Percentiles rank a stretch among this genome's conserved stretches.
phyloP scores from a whole-genome alignment of 2,797 vertebrate species.

The Dendrocincla fuliginosa region DNA sequence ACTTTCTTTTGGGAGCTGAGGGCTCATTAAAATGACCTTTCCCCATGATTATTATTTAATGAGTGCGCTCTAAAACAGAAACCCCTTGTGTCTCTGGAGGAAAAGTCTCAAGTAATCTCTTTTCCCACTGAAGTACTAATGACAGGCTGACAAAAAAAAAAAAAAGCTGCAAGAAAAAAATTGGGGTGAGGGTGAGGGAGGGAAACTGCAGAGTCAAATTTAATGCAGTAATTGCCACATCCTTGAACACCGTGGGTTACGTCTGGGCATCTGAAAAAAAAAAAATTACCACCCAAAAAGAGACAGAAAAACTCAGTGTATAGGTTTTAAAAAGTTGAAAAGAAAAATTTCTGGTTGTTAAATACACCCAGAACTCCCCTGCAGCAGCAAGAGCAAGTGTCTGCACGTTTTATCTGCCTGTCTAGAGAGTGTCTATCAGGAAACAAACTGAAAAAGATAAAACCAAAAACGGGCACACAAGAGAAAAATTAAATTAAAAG shows the following conservation, averaged over 20 bases:
- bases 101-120: constrained; percentile 38
- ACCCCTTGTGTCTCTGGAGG: constrained; percentile 19
- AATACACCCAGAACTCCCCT: not conserved
- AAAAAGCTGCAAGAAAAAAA: constrained; percentile 24
- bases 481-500: not conserved
- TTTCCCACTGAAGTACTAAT: constrained; percentile 58
- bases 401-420: not conserved
- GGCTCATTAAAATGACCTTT: constrained; percentile 67
- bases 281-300: not conserved
- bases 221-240: constrained; percentile 43
- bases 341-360: not conserved
- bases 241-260: not conserved
- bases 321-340: not conserved
- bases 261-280: not conserved
- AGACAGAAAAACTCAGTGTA: not conserved
- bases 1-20: constrained; percentile 43
- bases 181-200: not conserved
- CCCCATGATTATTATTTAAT: constrained; percentile 68
- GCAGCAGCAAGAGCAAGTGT: not conserved
- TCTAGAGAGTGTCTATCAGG: not conserved
- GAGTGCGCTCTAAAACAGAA: constrained; percentile 58
- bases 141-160: constrained; percentile 26
- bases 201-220: constrained; percentile 13
- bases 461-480: not conserved
- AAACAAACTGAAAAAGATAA: not conserved